phyloP scores from a whole-genome alignment of 2,797 vertebrate genomes.

The Clamator glandarius region DNA sequence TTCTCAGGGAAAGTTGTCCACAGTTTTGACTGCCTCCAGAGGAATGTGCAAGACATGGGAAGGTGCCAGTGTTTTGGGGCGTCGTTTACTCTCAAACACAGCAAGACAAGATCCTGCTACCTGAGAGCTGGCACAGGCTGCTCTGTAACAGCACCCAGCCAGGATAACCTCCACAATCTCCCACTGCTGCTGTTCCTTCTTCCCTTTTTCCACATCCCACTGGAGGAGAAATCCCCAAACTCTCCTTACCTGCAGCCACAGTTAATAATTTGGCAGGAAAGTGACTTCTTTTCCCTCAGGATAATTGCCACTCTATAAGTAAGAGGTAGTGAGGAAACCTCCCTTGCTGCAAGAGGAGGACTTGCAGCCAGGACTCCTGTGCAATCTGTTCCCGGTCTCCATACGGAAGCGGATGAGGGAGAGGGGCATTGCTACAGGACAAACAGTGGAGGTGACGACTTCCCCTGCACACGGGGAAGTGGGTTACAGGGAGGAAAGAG shows the following conservation, averaged over 20 bases:
- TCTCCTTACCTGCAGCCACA: not conserved
- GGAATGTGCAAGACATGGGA: not conserved
- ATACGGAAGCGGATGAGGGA: not conserved
- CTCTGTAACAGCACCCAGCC: not conserved
- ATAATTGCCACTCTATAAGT: not conserved
- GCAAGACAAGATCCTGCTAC: fast-evolving
- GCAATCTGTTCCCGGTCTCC: not conserved
- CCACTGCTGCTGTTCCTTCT: not conserved
- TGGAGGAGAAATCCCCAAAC: not conserved
- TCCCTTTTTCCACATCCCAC: not conserved
- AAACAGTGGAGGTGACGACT: not conserved
- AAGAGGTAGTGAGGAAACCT: not conserved
- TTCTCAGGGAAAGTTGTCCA: not conserved
- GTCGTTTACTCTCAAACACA: not conserved
- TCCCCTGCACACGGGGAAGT: not conserved
- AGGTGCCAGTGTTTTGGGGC: not conserved
- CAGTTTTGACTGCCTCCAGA: not conserved
- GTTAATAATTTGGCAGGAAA: not conserved
- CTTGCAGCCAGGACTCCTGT: not conserved
- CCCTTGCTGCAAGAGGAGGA: not conserved
- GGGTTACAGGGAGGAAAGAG: not conserved
- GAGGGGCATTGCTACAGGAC: not conserved
- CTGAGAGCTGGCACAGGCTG: not conserved
- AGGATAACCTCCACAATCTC: not conserved
- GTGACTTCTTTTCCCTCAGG: not conserved